Evolutionary conservation across 2,888 invertebrate species (phyloP), one percentile per base, ranked within the genome.

Genomic region (Cryptus viduatorius): DNA sequence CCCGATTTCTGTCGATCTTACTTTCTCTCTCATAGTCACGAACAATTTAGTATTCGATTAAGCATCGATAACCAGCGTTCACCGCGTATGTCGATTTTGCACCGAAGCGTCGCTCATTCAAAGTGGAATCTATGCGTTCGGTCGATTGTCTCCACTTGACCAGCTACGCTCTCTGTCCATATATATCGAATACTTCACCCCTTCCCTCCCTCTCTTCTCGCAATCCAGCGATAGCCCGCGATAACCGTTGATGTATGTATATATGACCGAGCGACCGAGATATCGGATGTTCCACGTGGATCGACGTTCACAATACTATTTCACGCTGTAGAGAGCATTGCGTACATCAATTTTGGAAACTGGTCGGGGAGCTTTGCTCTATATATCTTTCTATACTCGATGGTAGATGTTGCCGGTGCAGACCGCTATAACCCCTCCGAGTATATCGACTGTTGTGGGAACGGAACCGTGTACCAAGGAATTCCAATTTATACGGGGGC

Each of bases 211-310:
- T 29, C 59, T 12, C 12, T 24, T 24, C 59, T 12, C 48, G 19
- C 31, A 14, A 37, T 19, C 16, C 50, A 50, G 65, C 12, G 37
- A 65, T 44, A 76, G 19, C 19, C 37, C 37, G 65, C 65, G 64
- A 76, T 76, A 76, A 76, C 76, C 76, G 48, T 76, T 65, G 65
- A 65, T 76, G 65, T 64, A 64, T 75, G 65, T 65, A 19, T 75
- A 50, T 65, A 65, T 50, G 73, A 75, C 50, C 76, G 65, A 50
- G 65, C 50, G 64, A 76, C 48, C 76, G 76, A 65, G 65, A 50
- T 85, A 82, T 84, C 83, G 82, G 59, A 69, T 76, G 82, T 87
- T 87, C 86, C 84, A 65, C 29, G 56, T 78, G 61, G 77, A 77
- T 77, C 84, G 85, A 84, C 84, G 76, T 73, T 81, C 78, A 80